Evolutionary conservation across 2,797 vertebrate species (phyloP).

Genomic region (Petrocephalus schoutedeni): DNA sequence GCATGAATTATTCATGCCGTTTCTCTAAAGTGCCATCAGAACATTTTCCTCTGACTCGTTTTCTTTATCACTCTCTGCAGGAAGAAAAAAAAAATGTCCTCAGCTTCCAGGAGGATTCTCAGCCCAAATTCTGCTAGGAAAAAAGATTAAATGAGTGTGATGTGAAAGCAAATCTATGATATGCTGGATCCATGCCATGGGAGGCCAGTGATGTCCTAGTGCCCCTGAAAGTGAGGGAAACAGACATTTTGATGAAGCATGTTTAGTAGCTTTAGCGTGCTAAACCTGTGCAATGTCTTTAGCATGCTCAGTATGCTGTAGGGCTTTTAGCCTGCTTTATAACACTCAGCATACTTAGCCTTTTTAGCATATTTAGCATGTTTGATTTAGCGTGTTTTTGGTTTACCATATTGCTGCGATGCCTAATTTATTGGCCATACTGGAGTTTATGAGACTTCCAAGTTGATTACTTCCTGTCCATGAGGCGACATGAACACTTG

Average conservation of each 20-base stretch:
- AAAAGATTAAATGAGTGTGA: neutral
- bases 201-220: neutral
- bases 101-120: neutral
- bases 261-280: neutral
- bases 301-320: neutral
- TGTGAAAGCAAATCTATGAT: neutral
- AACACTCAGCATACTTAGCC: neutral
- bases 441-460: neutral
- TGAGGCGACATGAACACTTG: slow-evolving; percentile 2
- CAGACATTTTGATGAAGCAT: neutral
- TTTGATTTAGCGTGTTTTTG: neutral
- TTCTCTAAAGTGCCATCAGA: slow-evolving; percentile 7
- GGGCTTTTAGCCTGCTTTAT: neutral
- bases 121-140: slow-evolving; percentile 3
- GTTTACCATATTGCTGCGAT: neutral
- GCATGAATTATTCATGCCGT: slow-evolving; percentile 7
- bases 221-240: neutral
- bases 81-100: neutral
- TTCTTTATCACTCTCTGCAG: slow-evolving; percentile 15
- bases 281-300: neutral
- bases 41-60: neutral
- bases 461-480: neutral
- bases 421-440: neutral
- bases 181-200: neutral
- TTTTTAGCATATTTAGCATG: neutral